These are phyloP conservation scores for Scartelaos histophorus DNA, from an alignment of 2,113 vertebrate genomes.

Conservation along the genomic window DNA sequence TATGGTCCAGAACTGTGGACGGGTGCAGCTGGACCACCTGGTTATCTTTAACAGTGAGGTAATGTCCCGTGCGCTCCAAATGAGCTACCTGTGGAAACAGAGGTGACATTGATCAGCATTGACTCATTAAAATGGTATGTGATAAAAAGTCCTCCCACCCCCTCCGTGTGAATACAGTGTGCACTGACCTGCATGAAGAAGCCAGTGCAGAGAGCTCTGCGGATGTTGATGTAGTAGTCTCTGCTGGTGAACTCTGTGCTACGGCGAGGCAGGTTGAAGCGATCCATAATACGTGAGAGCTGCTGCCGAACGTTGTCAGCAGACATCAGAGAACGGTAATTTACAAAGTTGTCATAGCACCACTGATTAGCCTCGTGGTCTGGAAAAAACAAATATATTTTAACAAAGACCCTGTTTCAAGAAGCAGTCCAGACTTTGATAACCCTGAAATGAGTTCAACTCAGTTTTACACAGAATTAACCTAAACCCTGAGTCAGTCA, in stretches of 20 bases:
- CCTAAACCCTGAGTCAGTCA: too few species aligned
- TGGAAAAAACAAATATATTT: conserved; percentile 48
- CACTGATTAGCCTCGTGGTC: conserved; percentile 99
- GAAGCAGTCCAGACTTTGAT: too few species aligned
- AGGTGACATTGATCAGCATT: neutral
- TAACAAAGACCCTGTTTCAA: too few species aligned
- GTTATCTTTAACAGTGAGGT: conserved; percentile 99
- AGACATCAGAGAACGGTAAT: conserved; percentile 99
- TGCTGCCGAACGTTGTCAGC: conserved; percentile 99
- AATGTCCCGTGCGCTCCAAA: conserved; percentile 97
- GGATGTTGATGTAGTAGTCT: conserved; percentile 99
- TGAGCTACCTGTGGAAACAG: conserved; percentile 87
- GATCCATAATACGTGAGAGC: conserved; percentile 99
- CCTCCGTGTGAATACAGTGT: neutral
- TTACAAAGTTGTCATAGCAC: conserved; percentile 99
- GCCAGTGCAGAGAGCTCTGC: conserved; percentile 95
- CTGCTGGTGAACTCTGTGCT: conserved; percentile 99
- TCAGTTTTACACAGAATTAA: too few species aligned
- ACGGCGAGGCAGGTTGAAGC: conserved; percentile 96
- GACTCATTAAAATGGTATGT: neutral
- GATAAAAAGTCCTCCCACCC: neutral
- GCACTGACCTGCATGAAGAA: conserved; percentile 96
- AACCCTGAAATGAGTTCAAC: too few species aligned
- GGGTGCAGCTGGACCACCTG: conserved; percentile 98
- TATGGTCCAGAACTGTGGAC: conserved; percentile 97